Evolutionary conservation across 2,113 vertebrate species (phyloP).

Genomic region (Rattus rattus): DNA sequence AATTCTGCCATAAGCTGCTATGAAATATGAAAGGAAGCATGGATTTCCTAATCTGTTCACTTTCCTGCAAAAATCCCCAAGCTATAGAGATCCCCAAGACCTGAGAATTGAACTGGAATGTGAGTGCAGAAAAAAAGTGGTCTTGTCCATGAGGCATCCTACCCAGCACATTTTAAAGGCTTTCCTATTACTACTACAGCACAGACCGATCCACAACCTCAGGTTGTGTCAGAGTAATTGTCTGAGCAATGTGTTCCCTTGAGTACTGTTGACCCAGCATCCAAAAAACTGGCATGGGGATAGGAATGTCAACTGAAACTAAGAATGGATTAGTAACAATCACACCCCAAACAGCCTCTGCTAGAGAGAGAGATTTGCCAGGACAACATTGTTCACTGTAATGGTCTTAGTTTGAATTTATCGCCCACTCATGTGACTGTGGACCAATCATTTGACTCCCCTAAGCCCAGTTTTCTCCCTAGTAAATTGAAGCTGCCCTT

Average conservation of each 20-base stretch:
- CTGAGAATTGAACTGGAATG: not conserved
- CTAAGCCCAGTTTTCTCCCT: not conserved
- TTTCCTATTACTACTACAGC: not conserved
- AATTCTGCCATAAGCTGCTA: not conserved
- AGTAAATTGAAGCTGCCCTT: slow-evolving; percentile 7
- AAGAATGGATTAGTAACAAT: not conserved
- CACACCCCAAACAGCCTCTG: not conserved
- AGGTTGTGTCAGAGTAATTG: not conserved
- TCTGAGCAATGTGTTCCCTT: not conserved
- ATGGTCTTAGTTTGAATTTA: not conserved
- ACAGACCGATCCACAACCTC: not conserved
- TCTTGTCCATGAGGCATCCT: accelerated
- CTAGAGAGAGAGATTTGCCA: not conserved
- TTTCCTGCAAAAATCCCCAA: not conserved
- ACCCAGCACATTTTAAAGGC: not conserved
- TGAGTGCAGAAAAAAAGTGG: not conserved
- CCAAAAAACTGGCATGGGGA: not conserved
- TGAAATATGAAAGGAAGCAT: not conserved
- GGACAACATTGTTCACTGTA: not conserved
- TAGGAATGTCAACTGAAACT: slow-evolving; percentile 12
- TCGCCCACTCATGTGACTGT: not conserved
- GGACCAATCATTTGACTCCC: not conserved
- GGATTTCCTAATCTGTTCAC: not conserved
- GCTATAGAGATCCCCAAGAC: not conserved
- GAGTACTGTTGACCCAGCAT: not conserved